Base-by-base conservation (phyloP, 1,140 invertebrate genomes). In the Prorops nasuta region DNA sequence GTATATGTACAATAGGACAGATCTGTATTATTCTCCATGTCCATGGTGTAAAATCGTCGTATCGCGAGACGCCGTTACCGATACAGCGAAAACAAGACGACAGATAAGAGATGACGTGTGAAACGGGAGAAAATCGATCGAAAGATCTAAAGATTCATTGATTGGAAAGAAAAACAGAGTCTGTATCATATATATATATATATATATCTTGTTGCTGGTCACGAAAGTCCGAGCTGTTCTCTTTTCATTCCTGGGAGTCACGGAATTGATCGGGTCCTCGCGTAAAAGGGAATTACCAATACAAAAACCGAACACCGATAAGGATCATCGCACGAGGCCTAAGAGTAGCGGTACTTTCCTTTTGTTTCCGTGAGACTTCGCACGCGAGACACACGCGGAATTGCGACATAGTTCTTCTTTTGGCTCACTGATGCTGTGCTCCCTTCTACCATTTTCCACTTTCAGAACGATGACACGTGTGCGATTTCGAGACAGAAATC, bases 311-410 rank as follows among this genome's bases (percentile, higher is more conserved):
- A n/a, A 15, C 1, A 19, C 3, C 24, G 60, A 63, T 63, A 55
- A 48, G 19, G 7, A 63, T 63, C 59, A 9, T 6, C 10, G 4
- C 24, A 9, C 21, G 10, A 14, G 28, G 14, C 47, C 39, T 51
- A 57, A 60, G 51, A 63, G 58, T 64, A 64, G 57, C 61, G 61
- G 61, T 64, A 60, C 61, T 64, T 64, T 64, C 60, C 43, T 64
- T 63, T 62, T 54, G 52, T 40, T 59, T 51, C 48, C 21, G 12
- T 34, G 47, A 44, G 21, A 40, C 28, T 17, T 24, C 19, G 17
- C 37, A 7, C n/a, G 36, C 32, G 31, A 46, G 24, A 28, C 24
- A 28, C n/a, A 15, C 20, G 18, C 44, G 41, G 20, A n/a, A 53
- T 54, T 39, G 22, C 49, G 43, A 44, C 31, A 32, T 19, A 12